These are phyloP conservation scores for Synanthedon myopaeformis DNA, from an alignment of 2,888 invertebrate species.

Conservation along the genomic window DNA sequence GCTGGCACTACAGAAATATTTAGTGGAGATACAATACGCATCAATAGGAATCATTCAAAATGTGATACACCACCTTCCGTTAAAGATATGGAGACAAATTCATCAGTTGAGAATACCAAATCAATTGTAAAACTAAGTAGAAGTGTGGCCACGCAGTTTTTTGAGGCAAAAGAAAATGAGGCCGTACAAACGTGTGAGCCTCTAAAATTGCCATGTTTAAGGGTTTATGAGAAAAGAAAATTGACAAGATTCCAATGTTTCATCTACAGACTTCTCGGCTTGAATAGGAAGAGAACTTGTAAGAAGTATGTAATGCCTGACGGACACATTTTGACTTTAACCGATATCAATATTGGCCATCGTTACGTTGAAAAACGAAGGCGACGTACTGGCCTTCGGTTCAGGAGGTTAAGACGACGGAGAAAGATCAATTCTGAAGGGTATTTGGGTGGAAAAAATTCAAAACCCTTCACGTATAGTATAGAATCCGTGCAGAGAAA, in stretches of 20 bases:
- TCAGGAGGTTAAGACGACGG: constrained; percentile 30
- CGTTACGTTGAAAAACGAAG: constrained; percentile 23
- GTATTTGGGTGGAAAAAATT: constrained; percentile 25
- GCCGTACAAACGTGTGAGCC: constrained; percentile 15
- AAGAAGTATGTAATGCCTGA: constrained; percentile 17
- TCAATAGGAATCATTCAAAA: constrained; percentile 7
- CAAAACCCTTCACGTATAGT: constrained; percentile 32
- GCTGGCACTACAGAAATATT: constrained; percentile 37
- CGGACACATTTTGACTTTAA: constrained; percentile 33
- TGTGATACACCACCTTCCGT: constrained; percentile 27
- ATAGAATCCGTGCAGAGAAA: constrained; percentile 45
- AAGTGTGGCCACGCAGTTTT: constrained; percentile 20
- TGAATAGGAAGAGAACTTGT: constrained; percentile 23
- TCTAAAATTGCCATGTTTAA: constrained; percentile 18
- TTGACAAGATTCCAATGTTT: constrained; percentile 47
- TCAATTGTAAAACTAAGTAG: constrained; percentile 1
- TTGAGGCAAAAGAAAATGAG: constrained; percentile 17
- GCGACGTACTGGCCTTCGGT: constrained; percentile 24
- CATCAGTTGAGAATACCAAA: constrained; percentile 13
- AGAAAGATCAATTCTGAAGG: constrained; percentile 45
- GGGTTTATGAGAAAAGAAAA: constrained; percentile 26
- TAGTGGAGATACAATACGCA: constrained; percentile 22
- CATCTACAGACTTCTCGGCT: constrained; percentile 42
- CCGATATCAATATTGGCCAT: constrained; percentile 37
- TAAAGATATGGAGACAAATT: constrained; percentile 29